Evolutionary conservation across 64 coral and sea anemone genomes (phyloP).

Genomic region (Montipora foliosa): DNA sequence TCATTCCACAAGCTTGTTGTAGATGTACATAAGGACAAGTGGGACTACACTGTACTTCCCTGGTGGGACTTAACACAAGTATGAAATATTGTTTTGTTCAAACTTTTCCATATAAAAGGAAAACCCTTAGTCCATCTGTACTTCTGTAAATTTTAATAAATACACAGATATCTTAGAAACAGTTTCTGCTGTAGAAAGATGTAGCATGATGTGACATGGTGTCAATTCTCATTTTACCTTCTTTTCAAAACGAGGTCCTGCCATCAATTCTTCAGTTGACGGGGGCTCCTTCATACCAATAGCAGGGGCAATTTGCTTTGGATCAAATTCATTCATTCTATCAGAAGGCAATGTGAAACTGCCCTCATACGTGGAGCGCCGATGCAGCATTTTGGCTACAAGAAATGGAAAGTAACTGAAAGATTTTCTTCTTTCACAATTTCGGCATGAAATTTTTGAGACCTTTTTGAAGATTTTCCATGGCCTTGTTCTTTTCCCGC

Average conservation of each 20-base stretch:
- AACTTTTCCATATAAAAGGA: too few relatives aligned
- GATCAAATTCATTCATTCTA: constrained; percentile 13
- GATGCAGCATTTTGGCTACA: neutral
- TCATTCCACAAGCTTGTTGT: too few relatives aligned
- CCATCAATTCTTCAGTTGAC: constrained; percentile 33
- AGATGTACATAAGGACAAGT: too few relatives aligned
- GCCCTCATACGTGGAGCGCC: neutral
- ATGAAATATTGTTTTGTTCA: too few relatives aligned
- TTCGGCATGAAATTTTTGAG: constrained; percentile 33
- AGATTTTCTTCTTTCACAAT: constrained; percentile 50
- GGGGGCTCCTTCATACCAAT: constrained; percentile 43
- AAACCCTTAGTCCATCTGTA: too few relatives aligned
- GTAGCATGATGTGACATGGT: too few relatives aligned
- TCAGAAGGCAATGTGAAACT: neutral
- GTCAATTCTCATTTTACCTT: neutral
- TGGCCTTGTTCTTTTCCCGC: neutral
- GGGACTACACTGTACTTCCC: too few relatives aligned
- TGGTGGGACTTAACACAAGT: too few relatives aligned
- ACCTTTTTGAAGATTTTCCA: neutral
- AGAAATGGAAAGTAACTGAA: constrained; percentile 39
- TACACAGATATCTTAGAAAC: too few relatives aligned
- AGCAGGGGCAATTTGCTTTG: constrained; percentile 58
- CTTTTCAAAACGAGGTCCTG: constrained; percentile 6
- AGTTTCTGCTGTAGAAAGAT: too few relatives aligned
- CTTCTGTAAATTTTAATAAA: too few relatives aligned